Base-by-base conservation (phyloP, 2,113 vertebrate genomes). In the Scomber scombrus region DNA sequence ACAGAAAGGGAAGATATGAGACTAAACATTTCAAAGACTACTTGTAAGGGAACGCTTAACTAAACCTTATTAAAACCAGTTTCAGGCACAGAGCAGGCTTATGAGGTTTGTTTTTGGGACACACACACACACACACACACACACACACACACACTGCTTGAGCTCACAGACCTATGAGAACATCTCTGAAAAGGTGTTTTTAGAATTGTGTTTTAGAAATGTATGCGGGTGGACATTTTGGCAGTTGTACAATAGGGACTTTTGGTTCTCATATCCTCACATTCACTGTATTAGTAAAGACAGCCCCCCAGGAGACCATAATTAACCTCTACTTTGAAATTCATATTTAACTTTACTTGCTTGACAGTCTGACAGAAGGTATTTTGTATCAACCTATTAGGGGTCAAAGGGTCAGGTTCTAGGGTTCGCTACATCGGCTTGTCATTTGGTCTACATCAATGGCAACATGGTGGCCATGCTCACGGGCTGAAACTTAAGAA, bases 331-430 rank as follows among this genome's bases (percentile, higher is more conserved):
- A 46, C 18, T 63, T 13, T 75, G 34, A 71, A 31, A 49, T 47
- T 58, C 47, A n/a, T 47, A 11, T 56, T 76, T 3, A 82, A 47
- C 19, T 19, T 31, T 40, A n/a, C 69, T 63, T 55, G 66, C n/a
- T 71, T 31, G 75, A 3, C 50, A 1, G 56, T 19, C 26, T 51
- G 67, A 65, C 18, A 72, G 34, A 69, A 75, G 23, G 14, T 58
- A 60, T 80, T 75, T 77, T 72, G 76, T 62, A 4, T 80, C 45
- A 58, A 34, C 54, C 60, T 14, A 11, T 66, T 34, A 18, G 55
- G 66, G 84, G 83, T 85, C 81, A 79, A 56, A 73, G 80, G 58
- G 80, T 87, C 73, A 78, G 73, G 81, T 81, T 82, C 46, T 54
- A 75, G 29, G 57, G 58, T 78, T 66, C 77, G 56, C 67, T 61